phyloP scores from a whole-genome alignment of 2,888 invertebrate species.

The Cyaniris semiargus region DNA sequence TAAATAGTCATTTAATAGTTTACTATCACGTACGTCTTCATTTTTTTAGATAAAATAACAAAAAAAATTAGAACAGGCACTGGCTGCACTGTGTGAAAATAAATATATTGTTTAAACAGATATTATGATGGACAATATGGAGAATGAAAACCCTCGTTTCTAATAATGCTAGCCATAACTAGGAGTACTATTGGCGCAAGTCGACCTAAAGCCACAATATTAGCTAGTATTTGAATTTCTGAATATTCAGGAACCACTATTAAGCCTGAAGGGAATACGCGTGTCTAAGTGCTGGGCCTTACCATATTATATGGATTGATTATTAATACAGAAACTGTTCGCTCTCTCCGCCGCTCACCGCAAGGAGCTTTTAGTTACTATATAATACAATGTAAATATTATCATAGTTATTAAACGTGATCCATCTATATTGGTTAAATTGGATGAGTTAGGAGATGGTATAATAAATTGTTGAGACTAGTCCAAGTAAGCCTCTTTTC shows the following conservation, averaged over 20 bases:
- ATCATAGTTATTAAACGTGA: not conserved
- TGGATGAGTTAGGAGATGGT: not conserved
- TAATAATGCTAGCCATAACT: not conserved
- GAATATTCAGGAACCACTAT: not conserved
- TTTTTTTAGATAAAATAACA: no score
- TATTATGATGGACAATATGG: no score
- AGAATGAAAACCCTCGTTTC: no score
- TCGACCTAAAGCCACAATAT: no score
- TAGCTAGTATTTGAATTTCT: not conserved
- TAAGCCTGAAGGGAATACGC: not conserved
- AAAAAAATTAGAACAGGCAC: no score
- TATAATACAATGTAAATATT: not conserved
- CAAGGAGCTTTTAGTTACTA: constrained; percentile 28
- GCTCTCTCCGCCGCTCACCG: constrained; percentile 8
- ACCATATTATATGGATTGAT: constrained; percentile 23
- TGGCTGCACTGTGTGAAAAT: no score
- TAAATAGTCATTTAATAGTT: no score
- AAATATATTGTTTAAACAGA: no score
- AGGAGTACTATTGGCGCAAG: not conserved
- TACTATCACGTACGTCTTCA: no score
- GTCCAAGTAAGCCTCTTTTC: no score
- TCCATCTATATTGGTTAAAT: not conserved
- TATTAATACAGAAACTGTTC: constrained; percentile 28
- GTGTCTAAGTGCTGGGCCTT: not conserved
- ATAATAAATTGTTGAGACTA: not conserved